Evolutionary conservation across 2,888 invertebrate genomes (phyloP), one percentile per base, ranked within the genome.

Genomic region (Trachelus iudaicus): DNA sequence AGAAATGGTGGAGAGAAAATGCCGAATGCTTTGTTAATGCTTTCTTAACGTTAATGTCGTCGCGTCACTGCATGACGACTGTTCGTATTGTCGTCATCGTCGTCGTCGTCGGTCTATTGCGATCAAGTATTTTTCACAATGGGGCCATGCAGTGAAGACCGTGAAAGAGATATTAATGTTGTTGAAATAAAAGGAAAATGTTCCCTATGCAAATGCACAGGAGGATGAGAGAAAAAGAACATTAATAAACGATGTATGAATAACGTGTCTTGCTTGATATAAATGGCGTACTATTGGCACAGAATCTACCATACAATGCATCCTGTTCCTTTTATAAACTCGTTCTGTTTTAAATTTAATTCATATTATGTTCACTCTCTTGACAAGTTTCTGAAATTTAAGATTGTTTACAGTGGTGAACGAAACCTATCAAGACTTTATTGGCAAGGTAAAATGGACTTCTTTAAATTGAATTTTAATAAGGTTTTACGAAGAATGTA

Each of bases 121-220:
- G 77, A 82, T 81, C 73, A 79, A 82, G 80, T 81, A 81, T 83
- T 82, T 82, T 82, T 82, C 80, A 80, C 81, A 78, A 81, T 82
- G 83, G 80, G 80, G 76, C 79, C 78, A 80, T 81, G 56, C 80
- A 79, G 79, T 79, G 74, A 79, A 56, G 78, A 80, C 76, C 78
- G 80, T 82, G 79, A 73, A 81, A 76, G 71, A 76, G 79, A 75
- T 76, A 81, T 80, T 78, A 84, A 85, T 80, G 80, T 81, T 84
- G 83, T 84, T 79, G 79, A 82, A 81, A 84, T 81, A 83, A 83
- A 83, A 56, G 6, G 40, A 75, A 76, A 76, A 88, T 88, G 87
- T 88, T 88, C 88, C 87, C 88, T 85, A 83, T 80, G 83, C 82
- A 85, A 85, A 85, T 87, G 86, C 87, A 87, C 85, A 87, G 79